phyloP scores from a whole-genome alignment of 1,140 invertebrate species.

The Trinorchestia longiramus region DNA sequence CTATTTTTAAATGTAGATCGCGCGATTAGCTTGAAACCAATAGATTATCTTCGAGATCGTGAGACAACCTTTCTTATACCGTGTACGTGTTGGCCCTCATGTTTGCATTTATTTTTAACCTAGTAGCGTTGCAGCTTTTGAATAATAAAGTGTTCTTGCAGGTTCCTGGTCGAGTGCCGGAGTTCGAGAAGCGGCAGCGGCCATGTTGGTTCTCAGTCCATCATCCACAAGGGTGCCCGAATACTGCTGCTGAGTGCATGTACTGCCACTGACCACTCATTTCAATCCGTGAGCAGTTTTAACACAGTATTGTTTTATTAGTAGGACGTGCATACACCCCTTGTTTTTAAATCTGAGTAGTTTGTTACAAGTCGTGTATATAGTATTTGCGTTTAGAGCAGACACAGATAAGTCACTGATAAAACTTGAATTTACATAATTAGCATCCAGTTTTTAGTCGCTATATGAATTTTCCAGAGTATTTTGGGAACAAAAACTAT shows the following conservation, averaged over 20 bases:
- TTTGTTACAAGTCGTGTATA: too few relatives aligned
- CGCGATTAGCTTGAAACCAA: not conserved
- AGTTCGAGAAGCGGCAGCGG: conserved; percentile 75
- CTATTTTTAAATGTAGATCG: too few relatives aligned
- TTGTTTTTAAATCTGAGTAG: too few relatives aligned
- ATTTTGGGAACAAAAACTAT: too few relatives aligned
- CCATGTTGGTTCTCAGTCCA: conserved; percentile 87
- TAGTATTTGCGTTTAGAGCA: too few relatives aligned
- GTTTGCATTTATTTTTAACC: not conserved
- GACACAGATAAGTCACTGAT: too few relatives aligned
- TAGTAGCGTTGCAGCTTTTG: not conserved
- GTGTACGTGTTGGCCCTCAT: not conserved
- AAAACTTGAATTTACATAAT: too few relatives aligned
- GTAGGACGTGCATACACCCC: too few relatives aligned
- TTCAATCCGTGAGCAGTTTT: not conserved
- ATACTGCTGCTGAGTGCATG: conserved; percentile 76
- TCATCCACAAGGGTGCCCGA: conserved; percentile 91
- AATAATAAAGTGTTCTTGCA: not conserved
- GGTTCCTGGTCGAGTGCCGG: conserved; percentile 67
- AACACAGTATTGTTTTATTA: too few relatives aligned
- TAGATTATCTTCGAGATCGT: not conserved
- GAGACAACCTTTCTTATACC: not conserved
- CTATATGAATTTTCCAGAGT: too few relatives aligned
- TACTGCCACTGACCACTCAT: conserved; percentile 76
- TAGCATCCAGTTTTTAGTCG: too few relatives aligned